phyloP scores from a whole-genome alignment of 2,797 vertebrate genomes.

The Chaunax sp. region DNA sequence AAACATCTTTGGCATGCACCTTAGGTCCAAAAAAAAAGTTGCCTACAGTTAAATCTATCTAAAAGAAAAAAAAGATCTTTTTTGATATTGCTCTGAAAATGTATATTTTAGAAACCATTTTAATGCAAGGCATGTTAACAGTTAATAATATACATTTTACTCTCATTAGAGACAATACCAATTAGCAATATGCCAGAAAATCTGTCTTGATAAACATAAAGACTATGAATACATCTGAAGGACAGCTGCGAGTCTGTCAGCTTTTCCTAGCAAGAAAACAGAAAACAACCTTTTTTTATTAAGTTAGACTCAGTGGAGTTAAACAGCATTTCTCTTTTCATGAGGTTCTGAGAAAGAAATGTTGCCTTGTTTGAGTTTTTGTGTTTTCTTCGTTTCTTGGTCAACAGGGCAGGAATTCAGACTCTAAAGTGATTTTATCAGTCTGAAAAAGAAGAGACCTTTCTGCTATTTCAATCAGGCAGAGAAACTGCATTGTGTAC shows the following conservation, averaged over 20 bases:
- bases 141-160: constrained; percentile 38
- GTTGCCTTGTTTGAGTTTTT: constrained; percentile 14
- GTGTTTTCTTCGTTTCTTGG: background rate
- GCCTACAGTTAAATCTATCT: too few species aligned
- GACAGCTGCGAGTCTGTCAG: background rate
- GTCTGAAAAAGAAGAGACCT: constrained; percentile 19
- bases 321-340: constrained; percentile 9
- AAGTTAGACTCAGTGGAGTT: background rate
- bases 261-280: constrained; percentile 10
- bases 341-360: background rate
- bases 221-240: too few species aligned
- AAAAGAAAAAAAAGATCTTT: too few species aligned
- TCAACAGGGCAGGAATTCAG: constrained; percentile 31
- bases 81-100: constrained; percentile 25
- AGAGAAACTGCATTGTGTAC: background rate
- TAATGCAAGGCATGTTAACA: constrained; percentile 31
- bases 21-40: constrained; percentile 4
- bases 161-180: constrained; percentile 15
- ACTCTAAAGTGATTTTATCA: constrained; percentile 45
- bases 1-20: too few species aligned
- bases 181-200: constrained; percentile 38
- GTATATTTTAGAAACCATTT: constrained; percentile 35
- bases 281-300: background rate
- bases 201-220: constrained; percentile 14
- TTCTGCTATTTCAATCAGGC: constrained; percentile 33